Evolutionary conservation across 1,140 invertebrate genomes (phyloP), one percentile per base, ranked within the genome.

Genomic region (Leptonema lineaticorne): DNA sequence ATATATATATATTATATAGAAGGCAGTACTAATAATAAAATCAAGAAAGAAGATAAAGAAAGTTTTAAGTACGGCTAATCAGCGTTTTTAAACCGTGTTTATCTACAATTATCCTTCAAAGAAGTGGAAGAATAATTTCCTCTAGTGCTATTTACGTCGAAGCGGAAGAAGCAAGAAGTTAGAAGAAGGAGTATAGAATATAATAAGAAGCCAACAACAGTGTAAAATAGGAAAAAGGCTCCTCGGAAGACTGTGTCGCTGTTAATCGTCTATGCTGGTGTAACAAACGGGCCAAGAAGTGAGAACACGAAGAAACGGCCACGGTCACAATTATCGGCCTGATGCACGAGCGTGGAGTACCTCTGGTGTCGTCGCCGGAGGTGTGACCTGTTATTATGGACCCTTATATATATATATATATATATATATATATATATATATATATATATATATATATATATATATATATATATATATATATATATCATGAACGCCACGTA

Each of bases 361-460:
- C 29, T 56, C 29, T 33, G 29, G 53, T 58, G 37, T 67, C 53
- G 29, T 28, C 65, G 53, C 41, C 26, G 27, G 53, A 67, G 65
- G 65, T 67, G 65, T 67, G 65, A 67, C 57, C 24, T 67, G 57
- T 67, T 59, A 67, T 67, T 67, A 67, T 14, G 33, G 65, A 24
- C 65, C 65, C 65, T 67, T 67, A 67, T 46, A 60, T 58, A 59
- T 58, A n/a, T n/a, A n/a, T n/a, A n/a, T n/a, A n/a, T n/a, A n/a
- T n/a, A n/a, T n/a, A n/a, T n/a, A n/a, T n/a, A n/a, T n/a, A n/a
- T n/a, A n/a, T n/a, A n/a, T n/a, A n/a, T n/a, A n/a, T n/a, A n/a
- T n/a, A n/a, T n/a, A n/a, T n/a, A n/a, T n/a, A n/a, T n/a, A n/a
- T n/a, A n/a, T n/a, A n/a, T n/a, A n/a, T n/a, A n/a, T n/a, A n/a